A percentile compares a stretch with the other conserved stretches of the same genome.
phyloP scores from a whole-genome alignment of 2,888 invertebrate genomes.

The Lampropteryx suffumata region DNA sequence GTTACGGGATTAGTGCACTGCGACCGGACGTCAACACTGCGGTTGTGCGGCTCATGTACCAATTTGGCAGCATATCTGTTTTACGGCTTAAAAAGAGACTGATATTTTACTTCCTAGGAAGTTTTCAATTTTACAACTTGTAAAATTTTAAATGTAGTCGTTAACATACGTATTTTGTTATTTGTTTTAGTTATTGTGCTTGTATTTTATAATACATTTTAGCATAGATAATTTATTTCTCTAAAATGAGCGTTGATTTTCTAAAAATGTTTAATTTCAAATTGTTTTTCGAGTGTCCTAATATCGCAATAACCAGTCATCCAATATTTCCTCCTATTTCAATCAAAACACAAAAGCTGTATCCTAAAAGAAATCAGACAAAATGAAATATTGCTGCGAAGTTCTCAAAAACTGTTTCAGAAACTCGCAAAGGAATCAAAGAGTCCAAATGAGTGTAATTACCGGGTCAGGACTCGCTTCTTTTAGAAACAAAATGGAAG shows the following conservation, averaged over 20 bases:
- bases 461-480: conserved; percentile 18
- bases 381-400: conserved; percentile 12
- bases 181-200: too few relatives aligned
- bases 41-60: neutral
- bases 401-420: conserved; percentile 10
- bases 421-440: conserved; percentile 22
- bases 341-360: conserved; percentile 9
- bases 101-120: neutral
- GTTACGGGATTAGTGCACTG: conserved; percentile 13
- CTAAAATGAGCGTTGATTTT: neutral
- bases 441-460: conserved; percentile 33
- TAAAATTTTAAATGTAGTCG: too few relatives aligned
- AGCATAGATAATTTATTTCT: neutral
- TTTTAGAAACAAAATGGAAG: conserved; percentile 23
- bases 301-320: conserved; percentile 1
- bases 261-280: neutral
- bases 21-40: conserved; percentile 12
- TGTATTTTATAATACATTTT: too few relatives aligned
- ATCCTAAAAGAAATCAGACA: conserved; percentile 13
- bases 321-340: conserved; percentile 9
- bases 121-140: too few relatives aligned
- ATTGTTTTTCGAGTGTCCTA: neutral
- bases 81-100: neutral
- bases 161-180: too few relatives aligned
- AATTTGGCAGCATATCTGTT: neutral